A percentile compares a stretch with the other conserved stretches of the same genome.
These are phyloP conservation scores for Phycodurus eques DNA, from an alignment of 2,113 vertebrate genomes.

Conservation along the genomic window DNA sequence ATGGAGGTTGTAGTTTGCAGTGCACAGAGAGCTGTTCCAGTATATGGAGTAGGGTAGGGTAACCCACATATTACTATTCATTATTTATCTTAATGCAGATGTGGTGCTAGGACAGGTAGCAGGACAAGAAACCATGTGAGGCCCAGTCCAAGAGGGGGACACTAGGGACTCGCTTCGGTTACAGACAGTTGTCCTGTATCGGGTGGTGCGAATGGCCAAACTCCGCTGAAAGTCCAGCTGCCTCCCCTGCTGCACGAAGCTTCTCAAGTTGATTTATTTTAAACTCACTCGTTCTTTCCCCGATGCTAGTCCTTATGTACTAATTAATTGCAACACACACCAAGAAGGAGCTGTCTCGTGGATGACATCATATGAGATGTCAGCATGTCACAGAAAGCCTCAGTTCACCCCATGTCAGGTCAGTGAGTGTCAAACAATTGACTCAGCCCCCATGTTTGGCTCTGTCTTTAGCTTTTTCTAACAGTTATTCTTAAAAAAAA, in stretches of 20 bases:
- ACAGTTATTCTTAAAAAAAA: not conserved
- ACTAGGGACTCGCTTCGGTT: constrained; percentile 34
- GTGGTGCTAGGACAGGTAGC: constrained; percentile 24
- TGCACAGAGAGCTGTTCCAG: too few species aligned
- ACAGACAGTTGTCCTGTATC: constrained; percentile 45
- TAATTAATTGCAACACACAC: not conserved
- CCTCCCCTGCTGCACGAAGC: constrained; percentile 18
- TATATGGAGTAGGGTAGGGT: not conserved
- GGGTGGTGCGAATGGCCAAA: constrained; percentile 27
- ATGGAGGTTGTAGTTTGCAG: too few species aligned
- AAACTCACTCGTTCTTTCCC: not conserved
- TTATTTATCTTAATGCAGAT: constrained; percentile 4
- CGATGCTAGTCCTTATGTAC: not conserved
- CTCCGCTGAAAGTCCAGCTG: constrained; percentile 58
- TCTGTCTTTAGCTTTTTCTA: not conserved
- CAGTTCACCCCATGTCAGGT: not conserved
- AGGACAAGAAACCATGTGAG: constrained; percentile 46
- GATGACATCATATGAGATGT: not conserved
- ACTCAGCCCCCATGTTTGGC: too few species aligned
- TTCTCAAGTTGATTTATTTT: constrained; percentile 10
- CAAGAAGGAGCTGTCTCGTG: not conserved
- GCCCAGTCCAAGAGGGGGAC: constrained; percentile 30
- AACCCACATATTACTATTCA: not conserved
- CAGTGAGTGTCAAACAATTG: too few species aligned
- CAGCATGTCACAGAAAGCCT: too few species aligned